Percentiles rank a stretch among this genome's conserved stretches.
These are phyloP conservation scores for Ariopsis seemanni DNA, from an alignment of 2,113 vertebrate species.

Conservation along the genomic window DNA sequence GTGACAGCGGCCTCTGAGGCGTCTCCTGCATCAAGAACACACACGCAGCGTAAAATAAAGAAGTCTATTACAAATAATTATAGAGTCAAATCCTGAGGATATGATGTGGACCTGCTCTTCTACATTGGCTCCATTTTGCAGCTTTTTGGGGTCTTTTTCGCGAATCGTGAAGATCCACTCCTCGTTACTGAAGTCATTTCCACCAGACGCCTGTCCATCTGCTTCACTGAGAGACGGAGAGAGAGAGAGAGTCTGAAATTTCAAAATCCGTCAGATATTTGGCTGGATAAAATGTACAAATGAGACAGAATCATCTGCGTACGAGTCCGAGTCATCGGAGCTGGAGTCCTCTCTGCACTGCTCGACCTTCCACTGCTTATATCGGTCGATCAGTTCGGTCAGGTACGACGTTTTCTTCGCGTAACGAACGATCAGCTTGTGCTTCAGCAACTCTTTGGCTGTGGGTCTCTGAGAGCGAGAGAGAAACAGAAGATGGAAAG, in stretches of 20 bases:
- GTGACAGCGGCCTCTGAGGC: constrained; percentile 90
- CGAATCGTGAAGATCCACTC: constrained; percentile 97
- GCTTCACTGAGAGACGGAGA: constrained; percentile 78
- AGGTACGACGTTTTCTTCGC: constrained; percentile 96
- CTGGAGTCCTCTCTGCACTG: constrained; percentile 88
- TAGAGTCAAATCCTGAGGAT: background rate
- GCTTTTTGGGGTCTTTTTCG: constrained; percentile 90
- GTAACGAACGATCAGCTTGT: constrained; percentile 93
- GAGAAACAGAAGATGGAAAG: background rate
- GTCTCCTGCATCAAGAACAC: constrained; percentile 79
- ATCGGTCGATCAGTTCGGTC: constrained; percentile 94
- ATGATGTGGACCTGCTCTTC: constrained; percentile 72
- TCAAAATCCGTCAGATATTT: no score
- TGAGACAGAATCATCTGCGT: constrained; percentile 55
- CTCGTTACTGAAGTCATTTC: constrained; percentile 82
- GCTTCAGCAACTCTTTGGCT: constrained; percentile 95
- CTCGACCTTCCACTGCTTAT: constrained; percentile 94
- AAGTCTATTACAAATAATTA: background rate
- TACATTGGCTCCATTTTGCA: constrained; percentile 87
- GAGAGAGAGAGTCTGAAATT: background rate
- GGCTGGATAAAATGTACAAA: background rate
- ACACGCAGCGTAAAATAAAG: background rate
- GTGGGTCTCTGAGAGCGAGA: constrained; percentile 83
- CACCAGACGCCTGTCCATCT: constrained; percentile 89
- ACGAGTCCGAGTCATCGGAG: constrained; percentile 94